These are phyloP conservation scores for Diplazon laetatorius DNA, from an alignment of 2,888 invertebrate genomes.

Conservation along the genomic window DNA sequence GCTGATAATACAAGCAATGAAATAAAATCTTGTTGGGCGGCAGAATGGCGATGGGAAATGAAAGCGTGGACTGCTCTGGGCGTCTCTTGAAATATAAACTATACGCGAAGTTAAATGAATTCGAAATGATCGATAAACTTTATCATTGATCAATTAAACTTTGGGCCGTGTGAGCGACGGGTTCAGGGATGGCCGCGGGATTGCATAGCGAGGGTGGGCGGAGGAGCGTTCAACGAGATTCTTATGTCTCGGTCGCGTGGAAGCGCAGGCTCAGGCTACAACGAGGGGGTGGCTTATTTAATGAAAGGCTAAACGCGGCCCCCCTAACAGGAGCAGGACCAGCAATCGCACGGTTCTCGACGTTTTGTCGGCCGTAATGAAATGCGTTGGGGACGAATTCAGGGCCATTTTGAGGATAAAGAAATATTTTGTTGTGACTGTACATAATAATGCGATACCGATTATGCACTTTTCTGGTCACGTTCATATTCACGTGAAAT, in stretches of 20 bases:
- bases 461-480: no score
- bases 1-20: slow-evolving; percentile 39
- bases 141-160: slow-evolving; percentile 83
- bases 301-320: slow-evolving; percentile 80
- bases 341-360: slow-evolving; percentile 31
- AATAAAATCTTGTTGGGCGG: slow-evolving; percentile 31
- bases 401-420: background rate
- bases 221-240: slow-evolving; percentile 50
- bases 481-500: no score
- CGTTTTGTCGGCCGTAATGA: slow-evolving; percentile 18
- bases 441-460: background rate
- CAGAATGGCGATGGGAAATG: slow-evolving; percentile 17
- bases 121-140: slow-evolving; percentile 83
- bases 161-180: slow-evolving; percentile 81
- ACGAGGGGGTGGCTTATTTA: slow-evolving; percentile 78
- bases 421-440: background rate
- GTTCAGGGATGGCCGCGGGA: slow-evolving; percentile 59
- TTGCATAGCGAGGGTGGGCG: slow-evolving; percentile 60
- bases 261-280: slow-evolving; percentile 61
- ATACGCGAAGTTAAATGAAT: slow-evolving; percentile 82
- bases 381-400: slow-evolving; percentile 27
- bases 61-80: slow-evolving; percentile 6
- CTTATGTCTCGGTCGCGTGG: slow-evolving; percentile 55
- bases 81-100: slow-evolving; percentile 75
- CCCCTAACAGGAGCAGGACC: slow-evolving; percentile 68